Base-by-base conservation (phyloP, 2,797 vertebrate genomes). In the Liasis olivaceus region DNA sequence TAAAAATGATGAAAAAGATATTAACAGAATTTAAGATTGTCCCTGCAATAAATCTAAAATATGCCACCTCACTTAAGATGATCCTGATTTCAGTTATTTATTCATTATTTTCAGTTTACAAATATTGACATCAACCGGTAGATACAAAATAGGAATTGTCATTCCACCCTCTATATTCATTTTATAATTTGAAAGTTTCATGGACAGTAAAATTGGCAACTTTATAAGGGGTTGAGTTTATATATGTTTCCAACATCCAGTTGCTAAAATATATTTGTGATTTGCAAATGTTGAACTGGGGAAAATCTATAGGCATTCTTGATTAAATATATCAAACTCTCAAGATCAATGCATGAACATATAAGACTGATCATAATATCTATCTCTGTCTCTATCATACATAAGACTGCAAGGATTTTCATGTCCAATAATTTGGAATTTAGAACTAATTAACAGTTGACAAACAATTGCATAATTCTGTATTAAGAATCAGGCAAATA, bases 91-190 rank as follows among this genome's bases (percentile, higher is more conserved):
- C 51, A 87, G 24, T n/a, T 56, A 62, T 77, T 87, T 54, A 88
- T 87, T 56, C 20, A 36, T 72, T n/a, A 77, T 47, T 89, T 62
- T 92, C 56, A 89, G 84, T 89, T 85, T 89, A 24, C 60, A 66
- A 89, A 58, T 59, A 36, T n/a, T 89, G 63, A 51, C 8, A 62
- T 60, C 13, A 60, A 54, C 59, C 62, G 60, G 54, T 4, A 60
- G 26, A 77, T 62, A 47, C 17, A 87, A 77, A 90, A 26, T 60
- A 14, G n/a, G 12, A 89, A 47, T 58, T 47, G n/a, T 26, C 36
- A 28, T 47, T 92, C 51, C 60, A 58, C 3, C 59, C 31, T 85
- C 62, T 28, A 58, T 31, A 69, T 31, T 66, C 31, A 60, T 26
- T 22, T 56, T 22, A 24, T 8, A 87, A n/a, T 92, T 11, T 26